phyloP scores from a whole-genome alignment of 2,797 vertebrate species.

The Neosilurus mollespiculum region DNA sequence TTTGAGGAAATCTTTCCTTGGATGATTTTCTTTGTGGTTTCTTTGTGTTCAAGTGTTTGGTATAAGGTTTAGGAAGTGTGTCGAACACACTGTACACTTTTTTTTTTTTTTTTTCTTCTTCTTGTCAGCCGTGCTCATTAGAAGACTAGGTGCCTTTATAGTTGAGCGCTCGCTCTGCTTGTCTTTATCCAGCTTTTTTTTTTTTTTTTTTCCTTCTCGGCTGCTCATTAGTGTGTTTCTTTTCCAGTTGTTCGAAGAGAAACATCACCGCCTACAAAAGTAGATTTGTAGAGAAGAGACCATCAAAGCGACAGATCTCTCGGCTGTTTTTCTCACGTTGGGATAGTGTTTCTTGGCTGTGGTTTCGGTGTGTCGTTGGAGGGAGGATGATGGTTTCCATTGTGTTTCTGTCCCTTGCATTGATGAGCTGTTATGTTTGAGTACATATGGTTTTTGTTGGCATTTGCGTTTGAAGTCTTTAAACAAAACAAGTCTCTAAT shows the following conservation, averaged over 20 bases:
- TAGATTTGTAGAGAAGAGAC: background rate
- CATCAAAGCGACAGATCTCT: background rate
- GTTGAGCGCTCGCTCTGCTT: background rate
- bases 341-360: background rate
- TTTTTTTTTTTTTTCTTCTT: background rate
- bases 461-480: background rate
- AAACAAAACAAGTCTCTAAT: background rate
- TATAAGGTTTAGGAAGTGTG: background rate
- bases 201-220: background rate
- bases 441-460: background rate
- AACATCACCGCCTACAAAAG: background rate
- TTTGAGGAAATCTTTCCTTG: background rate
- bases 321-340: background rate
- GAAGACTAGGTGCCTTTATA: background rate
- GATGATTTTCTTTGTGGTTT: background rate
- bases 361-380: background rate
- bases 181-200: background rate
- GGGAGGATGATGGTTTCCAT: background rate
- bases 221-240: conserved; percentile 17
- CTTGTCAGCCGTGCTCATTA: conserved; percentile 18
- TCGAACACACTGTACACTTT: background rate
- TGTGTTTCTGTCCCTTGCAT: background rate
- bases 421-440: background rate
- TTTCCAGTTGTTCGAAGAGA: background rate
- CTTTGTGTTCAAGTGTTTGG: background rate